Evolutionary conservation across 2,888 invertebrate genomes (phyloP).

Genomic region (Stenurella melanura): DNA sequence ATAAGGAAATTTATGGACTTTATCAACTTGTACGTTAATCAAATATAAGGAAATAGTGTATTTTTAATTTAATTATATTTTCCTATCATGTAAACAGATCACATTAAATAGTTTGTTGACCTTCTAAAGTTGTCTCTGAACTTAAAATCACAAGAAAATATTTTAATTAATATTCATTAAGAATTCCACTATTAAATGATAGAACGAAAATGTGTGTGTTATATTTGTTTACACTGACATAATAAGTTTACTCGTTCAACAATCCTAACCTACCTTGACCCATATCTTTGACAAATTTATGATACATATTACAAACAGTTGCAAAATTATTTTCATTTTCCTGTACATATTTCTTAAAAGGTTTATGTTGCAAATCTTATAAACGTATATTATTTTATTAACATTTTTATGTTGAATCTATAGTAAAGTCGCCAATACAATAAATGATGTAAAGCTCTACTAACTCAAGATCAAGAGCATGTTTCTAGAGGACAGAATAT

Average conservation of each 20-base stretch:
- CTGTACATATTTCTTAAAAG: too few species aligned
- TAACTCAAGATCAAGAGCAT: too few species aligned
- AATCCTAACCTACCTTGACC: neutral
- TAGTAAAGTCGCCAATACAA: too few species aligned
- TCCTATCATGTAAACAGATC: neutral
- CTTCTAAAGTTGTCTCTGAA: neutral
- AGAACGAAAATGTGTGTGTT: neutral
- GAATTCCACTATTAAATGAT: neutral
- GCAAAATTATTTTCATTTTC: neutral
- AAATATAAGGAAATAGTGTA: slow-evolving; percentile 8
- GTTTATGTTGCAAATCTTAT: too few species aligned
- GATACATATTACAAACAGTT: neutral
- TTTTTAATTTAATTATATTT: neutral
- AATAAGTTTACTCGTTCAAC: neutral
- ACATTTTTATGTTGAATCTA: too few species aligned
- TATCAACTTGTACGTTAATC: slow-evolving; percentile 17
- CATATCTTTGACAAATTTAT: neutral
- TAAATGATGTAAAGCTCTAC: too few species aligned
- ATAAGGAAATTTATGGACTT: slow-evolving; percentile 14
- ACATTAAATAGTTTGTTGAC: slow-evolving; percentile 15
- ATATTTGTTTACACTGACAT: neutral
- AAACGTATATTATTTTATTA: too few species aligned
- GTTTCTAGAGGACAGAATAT: too few species aligned
- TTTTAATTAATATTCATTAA: neutral
- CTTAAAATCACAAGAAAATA: neutral